Conservation (phyloP, 2,888 invertebrate species). For the Graphium colonna region DNA sequence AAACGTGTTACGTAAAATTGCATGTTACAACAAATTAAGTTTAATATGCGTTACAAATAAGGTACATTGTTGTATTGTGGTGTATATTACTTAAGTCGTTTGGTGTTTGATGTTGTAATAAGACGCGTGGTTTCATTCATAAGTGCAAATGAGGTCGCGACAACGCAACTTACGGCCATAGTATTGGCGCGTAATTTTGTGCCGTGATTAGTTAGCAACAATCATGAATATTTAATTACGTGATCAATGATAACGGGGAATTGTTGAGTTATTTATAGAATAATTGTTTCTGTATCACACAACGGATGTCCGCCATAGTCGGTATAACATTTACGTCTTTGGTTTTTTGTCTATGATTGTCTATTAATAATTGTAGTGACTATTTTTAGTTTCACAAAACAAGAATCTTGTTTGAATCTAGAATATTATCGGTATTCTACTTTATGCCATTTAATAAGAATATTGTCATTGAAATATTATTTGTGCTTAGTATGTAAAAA, state of each 20-base stretch:
- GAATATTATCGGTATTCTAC: too few relatives aligned
- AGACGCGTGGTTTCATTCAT: conserved; percentile 31
- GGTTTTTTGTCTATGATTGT: background rate
- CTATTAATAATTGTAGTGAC: too few relatives aligned
- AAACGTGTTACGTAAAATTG: background rate
- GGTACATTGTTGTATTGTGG: conserved; percentile 2
- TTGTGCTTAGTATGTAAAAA: too few relatives aligned
- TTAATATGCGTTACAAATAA: background rate
- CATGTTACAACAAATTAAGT: background rate
- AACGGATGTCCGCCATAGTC: conserved; percentile 10
- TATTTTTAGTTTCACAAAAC: too few relatives aligned
- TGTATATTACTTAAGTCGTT: conserved; percentile 4
- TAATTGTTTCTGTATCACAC: conserved; percentile 1
- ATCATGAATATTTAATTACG: conserved; percentile 9
- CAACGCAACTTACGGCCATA: conserved; percentile 27
- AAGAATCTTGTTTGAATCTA: too few relatives aligned
- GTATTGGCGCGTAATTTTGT: conserved; percentile 28
- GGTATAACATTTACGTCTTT: conserved; percentile 6
- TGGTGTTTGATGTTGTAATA: background rate
- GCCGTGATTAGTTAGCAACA: background rate
- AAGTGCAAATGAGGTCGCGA: conserved; percentile 29
- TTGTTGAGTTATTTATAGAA: conserved; percentile 1
- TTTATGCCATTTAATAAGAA: too few relatives aligned
- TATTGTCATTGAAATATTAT: too few relatives aligned
- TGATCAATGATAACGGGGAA: conserved; percentile 6